A percentile compares a stretch with the other conserved stretches of the same genome.
These are phyloP conservation scores for Varanus salvator DNA, from an alignment of 2,113 vertebrate species.

Conservation along the genomic window DNA sequence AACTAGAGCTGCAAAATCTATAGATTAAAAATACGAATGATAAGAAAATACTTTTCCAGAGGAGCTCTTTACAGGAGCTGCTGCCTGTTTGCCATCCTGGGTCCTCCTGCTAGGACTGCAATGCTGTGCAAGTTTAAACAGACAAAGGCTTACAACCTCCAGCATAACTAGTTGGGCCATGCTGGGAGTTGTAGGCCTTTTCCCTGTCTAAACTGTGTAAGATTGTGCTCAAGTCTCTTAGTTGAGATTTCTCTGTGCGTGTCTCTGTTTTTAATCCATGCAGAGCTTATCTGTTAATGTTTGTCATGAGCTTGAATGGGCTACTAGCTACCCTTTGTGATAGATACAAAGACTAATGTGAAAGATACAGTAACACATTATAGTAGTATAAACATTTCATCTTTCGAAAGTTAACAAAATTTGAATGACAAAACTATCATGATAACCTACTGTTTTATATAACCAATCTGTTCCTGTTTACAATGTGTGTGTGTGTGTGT, in stretches of 20 bases:
- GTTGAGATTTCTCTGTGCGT: not conserved
- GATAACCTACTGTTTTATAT: not conserved
- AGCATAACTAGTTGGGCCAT: no score
- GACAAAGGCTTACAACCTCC: no score
- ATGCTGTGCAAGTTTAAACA: no score
- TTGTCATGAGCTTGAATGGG: not conserved
- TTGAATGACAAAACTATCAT: not conserved
- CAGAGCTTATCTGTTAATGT: not conserved
- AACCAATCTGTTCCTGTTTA: not conserved
- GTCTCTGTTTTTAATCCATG: not conserved
- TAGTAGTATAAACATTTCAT: not conserved
- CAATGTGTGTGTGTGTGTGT: not conserved
- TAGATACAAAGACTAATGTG: not conserved
- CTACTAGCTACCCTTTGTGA: not conserved
- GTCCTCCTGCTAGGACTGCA: no score
- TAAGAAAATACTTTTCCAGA: no score
- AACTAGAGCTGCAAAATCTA: not conserved
- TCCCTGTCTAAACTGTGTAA: no score
- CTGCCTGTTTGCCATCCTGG: no score
- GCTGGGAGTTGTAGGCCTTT: no score
- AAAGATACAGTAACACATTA: not conserved
- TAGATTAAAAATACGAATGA: no score
- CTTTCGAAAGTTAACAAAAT: not conserved
- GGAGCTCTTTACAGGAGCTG: no score
- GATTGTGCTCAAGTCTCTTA: not conserved